Evolutionary conservation across 2,113 vertebrate species (phyloP).

Genomic region (Pluvialis apricaria): DNA sequence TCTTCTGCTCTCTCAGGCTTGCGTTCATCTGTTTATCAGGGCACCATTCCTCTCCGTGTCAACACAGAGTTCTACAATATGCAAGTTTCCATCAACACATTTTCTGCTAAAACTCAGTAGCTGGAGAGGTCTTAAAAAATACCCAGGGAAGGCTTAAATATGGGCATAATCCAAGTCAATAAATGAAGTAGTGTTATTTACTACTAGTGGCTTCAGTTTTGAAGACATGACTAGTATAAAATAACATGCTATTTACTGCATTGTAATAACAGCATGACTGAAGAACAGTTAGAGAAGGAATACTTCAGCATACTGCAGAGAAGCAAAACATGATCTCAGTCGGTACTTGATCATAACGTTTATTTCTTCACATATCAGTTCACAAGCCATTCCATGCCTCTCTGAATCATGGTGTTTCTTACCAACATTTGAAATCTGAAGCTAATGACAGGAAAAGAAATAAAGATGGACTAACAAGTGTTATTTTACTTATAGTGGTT

Average conservation of each 20-base stretch:
- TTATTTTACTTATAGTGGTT: not conserved
- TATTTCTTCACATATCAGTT: not conserved
- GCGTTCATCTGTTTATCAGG: not conserved
- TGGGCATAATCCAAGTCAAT: not conserved
- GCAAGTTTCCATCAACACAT: not conserved
- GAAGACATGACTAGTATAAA: not conserved
- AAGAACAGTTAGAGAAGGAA: not conserved
- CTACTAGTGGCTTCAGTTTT: not conserved
- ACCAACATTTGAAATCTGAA: not conserved
- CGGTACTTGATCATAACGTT: not conserved
- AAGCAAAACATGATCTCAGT: not conserved
- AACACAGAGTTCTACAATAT: not conserved
- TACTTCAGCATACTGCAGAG: not conserved
- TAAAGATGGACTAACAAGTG: not conserved
- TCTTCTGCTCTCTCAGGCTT: not conserved
- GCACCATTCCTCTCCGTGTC: not conserved
- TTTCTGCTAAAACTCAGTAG: not conserved
- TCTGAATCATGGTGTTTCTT: not conserved
- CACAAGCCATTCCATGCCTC: not conserved
- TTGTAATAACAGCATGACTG: not conserved
- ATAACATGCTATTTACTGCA: not conserved
- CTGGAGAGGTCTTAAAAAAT: not conserved
- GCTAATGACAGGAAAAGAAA: not conserved
- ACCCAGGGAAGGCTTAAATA: not conserved
- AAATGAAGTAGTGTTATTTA: not conserved